Percentiles rank a stretch among this genome's conserved stretches.
Evolutionary conservation across 1,140 invertebrate species (phyloP).

Genomic region (Drosophila sp.): DNA sequence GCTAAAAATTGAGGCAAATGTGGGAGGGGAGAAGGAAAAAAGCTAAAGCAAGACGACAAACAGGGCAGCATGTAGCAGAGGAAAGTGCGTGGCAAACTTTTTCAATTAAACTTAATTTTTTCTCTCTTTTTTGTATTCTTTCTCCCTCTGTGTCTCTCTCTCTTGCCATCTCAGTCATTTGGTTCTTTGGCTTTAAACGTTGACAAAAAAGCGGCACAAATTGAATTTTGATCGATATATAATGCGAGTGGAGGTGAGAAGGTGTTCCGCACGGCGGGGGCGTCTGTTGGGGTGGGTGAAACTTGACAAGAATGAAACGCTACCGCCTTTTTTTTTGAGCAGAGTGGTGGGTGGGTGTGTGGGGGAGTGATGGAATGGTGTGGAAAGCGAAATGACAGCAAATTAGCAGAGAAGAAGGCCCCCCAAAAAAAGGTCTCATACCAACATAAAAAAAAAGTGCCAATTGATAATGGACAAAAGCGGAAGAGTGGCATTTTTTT

Average conservation of each 20-base stretch:
- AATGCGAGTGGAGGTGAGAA: constrained; percentile 41
- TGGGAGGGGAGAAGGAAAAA: constrained; percentile 7
- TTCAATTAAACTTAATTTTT: constrained; percentile 77
- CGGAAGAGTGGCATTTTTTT: constrained; percentile 4
- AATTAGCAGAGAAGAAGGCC: constrained; percentile 65
- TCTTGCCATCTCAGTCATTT: neutral
- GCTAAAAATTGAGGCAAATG: constrained; percentile 11
- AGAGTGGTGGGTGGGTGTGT: neutral
- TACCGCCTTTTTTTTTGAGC: neutral
- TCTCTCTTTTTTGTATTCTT: constrained; percentile 42
- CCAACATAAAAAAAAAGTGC: constrained; percentile 44
- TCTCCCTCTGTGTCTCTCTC: constrained; percentile 15
- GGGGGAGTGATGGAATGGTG: constrained; percentile 24
- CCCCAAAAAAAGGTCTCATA: constrained; percentile 57
- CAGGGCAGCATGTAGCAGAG: constrained; percentile 38
- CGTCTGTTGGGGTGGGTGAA: neutral
- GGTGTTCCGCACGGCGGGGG: neutral
- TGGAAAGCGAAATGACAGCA: constrained; percentile 76
- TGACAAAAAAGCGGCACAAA: constrained; percentile 74
- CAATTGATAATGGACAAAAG: constrained; percentile 23
- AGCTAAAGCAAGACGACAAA: constrained; percentile 32
- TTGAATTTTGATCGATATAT: constrained; percentile 81
- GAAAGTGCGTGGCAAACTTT: constrained; percentile 76
- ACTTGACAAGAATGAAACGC: neutral
- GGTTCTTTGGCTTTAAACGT: constrained; percentile 52